phyloP scores from a whole-genome alignment of 1,140 invertebrate species.

The Diploscapter pachys region DNA sequence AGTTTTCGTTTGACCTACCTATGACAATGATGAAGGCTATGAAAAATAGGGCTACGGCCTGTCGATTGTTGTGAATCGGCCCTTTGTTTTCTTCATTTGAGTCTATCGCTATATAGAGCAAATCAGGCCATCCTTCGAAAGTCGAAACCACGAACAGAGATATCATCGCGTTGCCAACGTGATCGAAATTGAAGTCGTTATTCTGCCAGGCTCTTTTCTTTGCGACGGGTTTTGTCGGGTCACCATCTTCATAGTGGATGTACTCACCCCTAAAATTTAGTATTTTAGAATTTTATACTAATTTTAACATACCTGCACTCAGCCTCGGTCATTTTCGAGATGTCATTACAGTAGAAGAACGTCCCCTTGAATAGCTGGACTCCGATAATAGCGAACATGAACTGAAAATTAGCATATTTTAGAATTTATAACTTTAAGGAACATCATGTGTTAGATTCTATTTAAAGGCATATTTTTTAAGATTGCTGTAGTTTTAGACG shows the following conservation, averaged over 20 bases:
- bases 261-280: constrained; percentile 71
- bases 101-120: constrained; percentile 94
- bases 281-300: constrained; percentile 7
- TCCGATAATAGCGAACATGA: constrained; percentile 99
- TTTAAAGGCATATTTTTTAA: no score
- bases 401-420: constrained; percentile 69
- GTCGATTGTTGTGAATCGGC: constrained; percentile 94
- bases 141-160: constrained; percentile 99
- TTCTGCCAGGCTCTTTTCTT: constrained; percentile 76
- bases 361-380: constrained; percentile 98
- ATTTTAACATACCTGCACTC: constrained; percentile 78
- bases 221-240: constrained; percentile 73
- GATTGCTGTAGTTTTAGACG: no score
- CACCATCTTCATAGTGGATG: constrained; percentile 79
- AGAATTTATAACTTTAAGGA: constrained; percentile 43
- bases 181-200: constrained; percentile 93
- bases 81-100: constrained; percentile 89
- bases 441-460: no score
- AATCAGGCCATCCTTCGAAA: constrained; percentile 95
- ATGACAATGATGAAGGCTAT: constrained; percentile 99
- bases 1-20: constrained; percentile 61
- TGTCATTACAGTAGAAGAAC: constrained; percentile 80
- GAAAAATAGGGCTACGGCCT: constrained; percentile 94
- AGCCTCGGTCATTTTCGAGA: constrained; percentile 77
- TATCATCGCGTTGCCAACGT: constrained; percentile 93